phyloP scores from a whole-genome alignment of 2,888 invertebrate species.

The Callosobruchus maculatus region DNA sequence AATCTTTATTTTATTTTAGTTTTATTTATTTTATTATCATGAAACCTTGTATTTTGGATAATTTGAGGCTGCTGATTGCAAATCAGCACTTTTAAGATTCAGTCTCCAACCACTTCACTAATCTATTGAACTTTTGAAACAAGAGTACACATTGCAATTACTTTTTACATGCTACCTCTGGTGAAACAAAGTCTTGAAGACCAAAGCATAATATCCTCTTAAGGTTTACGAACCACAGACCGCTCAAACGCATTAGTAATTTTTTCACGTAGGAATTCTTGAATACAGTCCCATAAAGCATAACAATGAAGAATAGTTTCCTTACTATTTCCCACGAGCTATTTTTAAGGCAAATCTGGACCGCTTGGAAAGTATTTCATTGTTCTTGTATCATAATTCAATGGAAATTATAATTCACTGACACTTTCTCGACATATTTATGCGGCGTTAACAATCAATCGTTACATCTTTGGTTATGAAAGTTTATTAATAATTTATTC shows the following conservation, averaged over 20 bases:
- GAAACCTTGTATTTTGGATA: too few species aligned
- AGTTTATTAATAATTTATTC: constrained; percentile 13
- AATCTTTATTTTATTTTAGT: too few species aligned
- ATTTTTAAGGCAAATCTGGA: not conserved
- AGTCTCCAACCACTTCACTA: too few species aligned
- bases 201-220: not conserved
- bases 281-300: not conserved
- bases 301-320: not conserved
- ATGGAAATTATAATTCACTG: not conserved
- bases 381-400: not conserved
- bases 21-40: too few species aligned
- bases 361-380: not conserved
- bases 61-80: too few species aligned
- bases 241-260: not conserved
- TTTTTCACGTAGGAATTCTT: not conserved
- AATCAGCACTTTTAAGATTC: too few species aligned
- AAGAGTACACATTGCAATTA: too few species aligned
- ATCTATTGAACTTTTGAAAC: too few species aligned
- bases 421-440: not conserved
- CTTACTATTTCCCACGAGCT: not conserved
- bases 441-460: constrained; percentile 8
- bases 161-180: too few species aligned
- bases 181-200: too few species aligned
- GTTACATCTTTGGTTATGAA: constrained; percentile 19
- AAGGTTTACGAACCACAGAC: not conserved